phyloP scores from a whole-genome alignment of 1,140 invertebrate species.

The Palaemon carinicauda region DNA sequence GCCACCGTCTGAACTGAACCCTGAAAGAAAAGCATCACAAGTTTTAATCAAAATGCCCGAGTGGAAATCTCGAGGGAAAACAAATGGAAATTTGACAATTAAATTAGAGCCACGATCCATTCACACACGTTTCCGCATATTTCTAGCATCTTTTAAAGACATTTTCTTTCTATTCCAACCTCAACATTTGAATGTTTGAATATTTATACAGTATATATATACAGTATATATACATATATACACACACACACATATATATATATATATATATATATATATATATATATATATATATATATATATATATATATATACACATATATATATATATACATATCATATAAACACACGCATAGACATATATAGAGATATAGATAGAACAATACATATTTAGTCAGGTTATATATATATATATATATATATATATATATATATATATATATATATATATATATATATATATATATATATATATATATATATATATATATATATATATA shows the following conservation, averaged over 20 bases:
- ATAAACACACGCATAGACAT: neutral
- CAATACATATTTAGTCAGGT: neutral
- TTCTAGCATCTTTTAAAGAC: too few relatives aligned
- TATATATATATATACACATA: neutral
- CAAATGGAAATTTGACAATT: neutral
- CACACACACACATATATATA: neutral
- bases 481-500: neutral
- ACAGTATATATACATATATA: neutral
- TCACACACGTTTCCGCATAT: too few relatives aligned
- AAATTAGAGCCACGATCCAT: too few relatives aligned
- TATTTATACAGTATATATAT: too few relatives aligned
- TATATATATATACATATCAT: neutral
- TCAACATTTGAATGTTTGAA: too few relatives aligned
- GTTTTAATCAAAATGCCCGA: neutral
- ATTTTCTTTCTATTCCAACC: too few relatives aligned
- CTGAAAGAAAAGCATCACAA: neutral
- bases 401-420: neutral
- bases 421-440: slow-evolving; percentile 2
- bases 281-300: too few relatives aligned
- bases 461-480: neutral
- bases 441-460: neutral
- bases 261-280: neutral
- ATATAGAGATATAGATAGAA: too few relatives aligned
- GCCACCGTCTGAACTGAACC: slow-evolving; percentile 46
- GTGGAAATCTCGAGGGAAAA: neutral